A percentile compares a stretch with the other conserved stretches of the same genome.
Evolutionary conservation across 2,888 invertebrate species (phyloP).

Genomic region (Drosophila macrospina): DNA sequence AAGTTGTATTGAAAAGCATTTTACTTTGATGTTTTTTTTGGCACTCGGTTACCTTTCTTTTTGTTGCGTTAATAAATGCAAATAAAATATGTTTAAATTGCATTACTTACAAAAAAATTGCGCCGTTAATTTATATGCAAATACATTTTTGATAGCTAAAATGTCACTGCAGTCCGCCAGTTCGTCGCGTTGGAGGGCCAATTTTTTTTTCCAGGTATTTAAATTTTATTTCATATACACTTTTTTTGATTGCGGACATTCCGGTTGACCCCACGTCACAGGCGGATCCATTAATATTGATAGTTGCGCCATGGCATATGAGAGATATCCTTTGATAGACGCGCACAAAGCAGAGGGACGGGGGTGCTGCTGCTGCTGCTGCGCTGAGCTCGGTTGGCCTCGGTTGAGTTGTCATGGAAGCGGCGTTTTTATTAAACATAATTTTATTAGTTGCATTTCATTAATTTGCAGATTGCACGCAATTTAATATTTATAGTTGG

Average conservation of each 20-base stretch:
- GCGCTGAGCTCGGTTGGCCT: neutral
- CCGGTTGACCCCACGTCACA: slow-evolving; percentile 25
- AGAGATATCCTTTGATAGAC: slow-evolving; percentile 74
- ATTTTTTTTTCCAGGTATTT: slow-evolving; percentile 60
- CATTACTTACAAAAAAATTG: slow-evolving; percentile 75
- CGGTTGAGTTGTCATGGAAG: slow-evolving; percentile 61
- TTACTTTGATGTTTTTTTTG: slow-evolving; percentile 71
- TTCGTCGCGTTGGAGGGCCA: slow-evolving; percentile 2
- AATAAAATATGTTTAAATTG: slow-evolving; percentile 81
- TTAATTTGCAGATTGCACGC: slow-evolving; percentile 71
- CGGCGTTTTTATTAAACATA: slow-evolving; percentile 61
- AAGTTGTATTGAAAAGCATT: slow-evolving; percentile 66
- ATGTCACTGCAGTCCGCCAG: slow-evolving; percentile 66
- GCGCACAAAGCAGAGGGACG: neutral
- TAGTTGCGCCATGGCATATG: slow-evolving; percentile 67
- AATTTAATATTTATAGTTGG: slow-evolving; percentile 79
- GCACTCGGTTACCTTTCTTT: slow-evolving; percentile 46
- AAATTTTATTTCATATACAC: slow-evolving; percentile 69
- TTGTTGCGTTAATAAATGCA: slow-evolving; percentile 72
- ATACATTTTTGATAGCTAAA: slow-evolving; percentile 81
- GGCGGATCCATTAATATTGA: slow-evolving; percentile 75
- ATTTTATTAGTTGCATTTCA: slow-evolving; percentile 80
- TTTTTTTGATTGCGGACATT: slow-evolving; percentile 51
- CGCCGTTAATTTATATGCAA: slow-evolving; percentile 79
- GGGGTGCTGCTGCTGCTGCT: neutral